Evolutionary conservation across 1,140 invertebrate species (phyloP), one percentile per base, ranked within the genome.

Genomic region (Saccostrea echinata): DNA sequence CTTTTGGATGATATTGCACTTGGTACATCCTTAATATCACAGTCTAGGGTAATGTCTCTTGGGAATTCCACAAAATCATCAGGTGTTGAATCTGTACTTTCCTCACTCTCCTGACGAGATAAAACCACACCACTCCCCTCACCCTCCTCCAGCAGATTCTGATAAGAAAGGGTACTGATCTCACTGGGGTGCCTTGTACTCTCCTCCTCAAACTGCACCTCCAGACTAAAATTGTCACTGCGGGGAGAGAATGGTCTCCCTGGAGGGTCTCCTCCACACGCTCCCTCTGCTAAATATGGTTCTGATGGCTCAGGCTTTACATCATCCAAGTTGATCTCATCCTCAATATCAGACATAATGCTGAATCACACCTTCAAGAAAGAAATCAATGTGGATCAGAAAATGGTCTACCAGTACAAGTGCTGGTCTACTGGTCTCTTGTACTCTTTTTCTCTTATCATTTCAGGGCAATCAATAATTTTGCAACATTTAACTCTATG

Each of bases 141-240:
- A 3, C 90, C 91, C 80, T 94, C 93, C 51, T 94, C 93, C 18
- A 94, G 85, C 2, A 94, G 89, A 88, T 94, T 94, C 88, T 94
- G 93, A 84, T 94, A 94, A 0, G 93, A 94, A 16, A 94, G 83
- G 43, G 93, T 94, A 84, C 93, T 94, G 9, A 94, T 92, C 87
- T 94, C 94, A 92, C 93, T 94, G n/a, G 93, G 92, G 82, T 93
- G 93, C 27, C 93, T 90, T 18, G 94, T 94, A 89, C 91, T 92
- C 61, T 91, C 92, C 52, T 94, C 94, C 71, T 94, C 93, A 83
- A 94, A 90, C 55, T 94, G 91, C 12, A 94, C 94, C 89, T 94
- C 94, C 90, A 94, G 91, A 81, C 93, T 94, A 52, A 94, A 81
- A 87, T 93, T 94, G 84, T 90, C 86, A 89, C 91, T 89, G 84